Conservation (phyloP, 1,140 invertebrate species). For the Rhyzopertha dominica region DNA sequence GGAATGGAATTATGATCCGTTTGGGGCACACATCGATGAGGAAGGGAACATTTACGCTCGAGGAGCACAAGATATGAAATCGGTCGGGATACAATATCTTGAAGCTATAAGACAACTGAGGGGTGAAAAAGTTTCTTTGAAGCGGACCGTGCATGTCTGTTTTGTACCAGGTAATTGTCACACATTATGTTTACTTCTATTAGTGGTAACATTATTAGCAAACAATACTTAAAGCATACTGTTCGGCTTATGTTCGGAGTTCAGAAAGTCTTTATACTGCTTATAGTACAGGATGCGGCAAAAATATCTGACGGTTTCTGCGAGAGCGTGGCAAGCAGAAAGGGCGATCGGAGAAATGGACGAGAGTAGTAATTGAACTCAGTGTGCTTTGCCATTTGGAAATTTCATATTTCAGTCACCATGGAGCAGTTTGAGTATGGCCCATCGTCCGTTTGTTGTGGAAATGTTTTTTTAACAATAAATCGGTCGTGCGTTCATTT, state of each 20-base stretch:
- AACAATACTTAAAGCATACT: background rate
- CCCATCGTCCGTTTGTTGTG: too few species aligned
- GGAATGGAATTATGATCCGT: constrained; percentile 64
- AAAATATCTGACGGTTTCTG: too few species aligned
- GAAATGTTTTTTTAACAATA: too few species aligned
- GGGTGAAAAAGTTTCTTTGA: constrained; percentile 49
- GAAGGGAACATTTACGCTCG: constrained; percentile 75
- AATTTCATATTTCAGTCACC: too few species aligned
- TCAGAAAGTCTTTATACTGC: too few species aligned
- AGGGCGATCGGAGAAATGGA: too few species aligned
- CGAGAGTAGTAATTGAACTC: too few species aligned
- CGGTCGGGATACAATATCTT: constrained; percentile 70
- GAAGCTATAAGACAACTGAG: constrained; percentile 69
- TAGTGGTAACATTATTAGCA: background rate
- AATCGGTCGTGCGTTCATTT: too few species aligned
- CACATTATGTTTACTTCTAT: background rate
- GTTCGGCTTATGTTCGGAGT: background rate
- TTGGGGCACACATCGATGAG: constrained; percentile 66
- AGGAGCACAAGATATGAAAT: constrained; percentile 81
- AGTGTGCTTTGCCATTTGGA: too few species aligned
- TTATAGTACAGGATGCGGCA: too few species aligned
- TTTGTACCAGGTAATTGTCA: constrained; percentile 82
- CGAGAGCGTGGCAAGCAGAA: too few species aligned
- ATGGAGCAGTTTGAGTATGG: too few species aligned
- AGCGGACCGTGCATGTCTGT: constrained; percentile 68